Evolutionary conservation across 2,113 vertebrate genomes (phyloP).

Genomic region (Malurus cyaneus): DNA sequence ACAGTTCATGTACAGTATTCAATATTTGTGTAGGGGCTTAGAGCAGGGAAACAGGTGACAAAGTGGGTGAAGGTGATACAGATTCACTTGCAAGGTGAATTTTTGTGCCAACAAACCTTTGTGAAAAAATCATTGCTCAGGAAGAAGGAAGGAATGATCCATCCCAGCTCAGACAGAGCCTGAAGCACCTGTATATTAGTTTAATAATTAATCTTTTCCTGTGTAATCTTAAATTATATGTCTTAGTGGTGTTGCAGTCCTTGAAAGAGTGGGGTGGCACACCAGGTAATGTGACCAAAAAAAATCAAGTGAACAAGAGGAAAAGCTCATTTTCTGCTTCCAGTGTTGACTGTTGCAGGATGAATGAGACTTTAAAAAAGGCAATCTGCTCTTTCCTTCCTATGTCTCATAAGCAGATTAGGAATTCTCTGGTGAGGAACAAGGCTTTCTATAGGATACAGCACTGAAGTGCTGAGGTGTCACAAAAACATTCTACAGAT

Average conservation of each 20-base stretch:
- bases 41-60: neutral
- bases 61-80: neutral
- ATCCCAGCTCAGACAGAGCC: neutral
- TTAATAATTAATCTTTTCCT: neutral
- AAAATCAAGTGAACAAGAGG: neutral
- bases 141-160: neutral
- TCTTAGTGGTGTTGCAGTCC: neutral
- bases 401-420: neutral
- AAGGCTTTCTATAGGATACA: neutral
- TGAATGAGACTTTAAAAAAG: neutral
- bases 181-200: neutral
- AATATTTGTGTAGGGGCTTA: neutral
- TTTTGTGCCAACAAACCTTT: neutral
- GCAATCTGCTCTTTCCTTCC: neutral
- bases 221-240: neutral
- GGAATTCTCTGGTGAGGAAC: neutral
- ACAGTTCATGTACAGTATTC: neutral
- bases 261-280: neutral
- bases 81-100: neutral
- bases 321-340: neutral
- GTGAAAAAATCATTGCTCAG: neutral
- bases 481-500: neutral
- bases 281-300: neutral
- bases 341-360: neutral
- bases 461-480: neutral